Base-by-base conservation (phyloP, 64 coral and sea anemone species). In the Stichodactyla mertensii region DNA sequence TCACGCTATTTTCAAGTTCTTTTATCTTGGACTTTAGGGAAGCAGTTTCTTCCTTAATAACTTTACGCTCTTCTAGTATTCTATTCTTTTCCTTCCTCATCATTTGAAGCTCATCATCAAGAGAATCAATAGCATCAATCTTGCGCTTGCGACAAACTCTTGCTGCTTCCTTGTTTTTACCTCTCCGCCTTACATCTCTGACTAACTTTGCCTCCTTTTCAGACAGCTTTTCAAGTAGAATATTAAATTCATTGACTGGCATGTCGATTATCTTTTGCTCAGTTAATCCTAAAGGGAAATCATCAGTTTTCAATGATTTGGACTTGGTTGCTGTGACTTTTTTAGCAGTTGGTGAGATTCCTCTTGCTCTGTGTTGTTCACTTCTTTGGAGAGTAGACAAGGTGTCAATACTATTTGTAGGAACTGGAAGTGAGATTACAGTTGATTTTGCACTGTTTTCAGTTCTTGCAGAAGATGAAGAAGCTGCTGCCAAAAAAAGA, bases 81-180 rank as follows among this genome's bases (percentile, higher is more conserved):
- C 88, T 84, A 67, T 92, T 80, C 70, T 92, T 99, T 36, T 89
- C 54, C n/a, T 87, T 45, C 82, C 86, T 85, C 77, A 99, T 52
- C 55, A 70, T 67, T 18, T 84, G 10, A 23, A 95, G 36, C 6
- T 90, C 93, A 14, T 95, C 88, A 71, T 95, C 97, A 7, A 99
- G 87, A 23, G 51, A 55, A 69, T 74, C 74, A 51, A 99, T 94
- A 20, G 87, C 70, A 51, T 99, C 97, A 82, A 99, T 69, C 78
- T 99, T 99, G 79, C 97, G 86, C 64, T 99, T 99, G 18, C 97
- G 97, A 79, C 93, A 99, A 54, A 94, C 77, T 18, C 97, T 87
- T 23, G 97, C 97, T 22, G 97, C 97, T 88, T 95, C 90, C 88
- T 99, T 99, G 53, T 99, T 99, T 56, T 99, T 99, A 66, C 97